phyloP scores from a whole-genome alignment of 2,113 vertebrate species.

The Saccopteryx leptura region DNA sequence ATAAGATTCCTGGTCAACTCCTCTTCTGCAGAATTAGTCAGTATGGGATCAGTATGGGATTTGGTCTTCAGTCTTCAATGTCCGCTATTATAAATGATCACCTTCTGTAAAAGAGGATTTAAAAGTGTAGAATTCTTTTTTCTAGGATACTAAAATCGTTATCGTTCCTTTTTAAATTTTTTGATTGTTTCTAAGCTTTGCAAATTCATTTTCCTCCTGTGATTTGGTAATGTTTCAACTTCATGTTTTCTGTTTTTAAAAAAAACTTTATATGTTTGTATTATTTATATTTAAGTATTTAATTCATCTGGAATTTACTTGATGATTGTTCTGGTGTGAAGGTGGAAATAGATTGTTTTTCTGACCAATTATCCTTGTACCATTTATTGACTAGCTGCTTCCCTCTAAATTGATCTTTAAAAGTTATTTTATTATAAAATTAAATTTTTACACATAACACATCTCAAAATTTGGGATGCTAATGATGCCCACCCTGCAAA shows the following conservation, averaged over 20 bases:
- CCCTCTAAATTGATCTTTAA: not conserved
- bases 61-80: constrained; percentile 4
- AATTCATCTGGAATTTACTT: constrained; percentile 1
- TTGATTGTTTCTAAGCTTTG: not conserved
- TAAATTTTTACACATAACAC: not conserved
- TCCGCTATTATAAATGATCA: not conserved
- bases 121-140: constrained; percentile 8
- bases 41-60: not conserved
- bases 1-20: not conserved
- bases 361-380: not conserved
- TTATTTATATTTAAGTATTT: not conserved
- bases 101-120: constrained; percentile 26
- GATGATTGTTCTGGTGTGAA: not conserved
- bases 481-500: not conserved
- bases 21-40: not conserved
- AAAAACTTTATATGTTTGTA: not conserved
- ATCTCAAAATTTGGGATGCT: not conserved
- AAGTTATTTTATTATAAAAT: constrained; percentile 27
- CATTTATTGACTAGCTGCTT: not conserved
- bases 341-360: not conserved
- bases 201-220: constrained; percentile 35
- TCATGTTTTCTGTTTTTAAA: constrained; percentile 24
- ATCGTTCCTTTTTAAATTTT: not conserved
- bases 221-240: not conserved
- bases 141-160: not conserved